Base-by-base conservation (phyloP, 2,888 invertebrate species). In the Mactromeris polynyma region DNA sequence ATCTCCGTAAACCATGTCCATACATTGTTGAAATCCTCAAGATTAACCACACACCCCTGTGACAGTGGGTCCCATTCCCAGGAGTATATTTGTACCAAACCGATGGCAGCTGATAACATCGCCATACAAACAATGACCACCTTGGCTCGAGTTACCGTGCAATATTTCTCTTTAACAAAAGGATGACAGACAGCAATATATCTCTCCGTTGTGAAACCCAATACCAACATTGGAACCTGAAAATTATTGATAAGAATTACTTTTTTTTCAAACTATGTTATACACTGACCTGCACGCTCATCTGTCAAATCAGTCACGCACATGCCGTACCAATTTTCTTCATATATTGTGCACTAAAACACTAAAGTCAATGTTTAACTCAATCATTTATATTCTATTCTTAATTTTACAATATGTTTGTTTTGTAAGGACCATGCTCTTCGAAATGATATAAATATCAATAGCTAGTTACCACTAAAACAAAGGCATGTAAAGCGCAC, bases 121-220 rank as follows among this genome's bases (percentile, higher is more conserved):
- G 95, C 90, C 81, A 96, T 90, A 33, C 92, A 87, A 9, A 91
- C 36, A 21, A 96, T 95, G 17, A 95, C 96, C 6, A 94, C 90
- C 9, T 94, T 92, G 4, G 96, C 96, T 0, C 96, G 90, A 7
- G 92, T 89, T 1, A 96, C 95, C 2, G 96, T 96, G 89, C 96
- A 96, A 91, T 94, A 96, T 40, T 93, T 93, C 82, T 96, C 95
- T 83, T 96, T 96, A 42, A 93, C 89, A 91, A 96, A 96, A 0
- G 96, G 96, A 81, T 95, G 95, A 85, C 96, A 96, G 14, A 96
- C 94, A 11, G 96, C 96, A 58, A 96, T 96, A 91, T 96, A 96
- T 6, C 96, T 89, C 85, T 96, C 96, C 26, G 96, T 95, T 0
- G 96, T 96, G 83, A 96, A 96, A 6, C 96, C 96, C 11, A 96